Percentiles rank a stretch among this genome's conserved stretches.
phyloP scores from a whole-genome alignment of 2,888 invertebrate genomes.

The Biston betularia region DNA sequence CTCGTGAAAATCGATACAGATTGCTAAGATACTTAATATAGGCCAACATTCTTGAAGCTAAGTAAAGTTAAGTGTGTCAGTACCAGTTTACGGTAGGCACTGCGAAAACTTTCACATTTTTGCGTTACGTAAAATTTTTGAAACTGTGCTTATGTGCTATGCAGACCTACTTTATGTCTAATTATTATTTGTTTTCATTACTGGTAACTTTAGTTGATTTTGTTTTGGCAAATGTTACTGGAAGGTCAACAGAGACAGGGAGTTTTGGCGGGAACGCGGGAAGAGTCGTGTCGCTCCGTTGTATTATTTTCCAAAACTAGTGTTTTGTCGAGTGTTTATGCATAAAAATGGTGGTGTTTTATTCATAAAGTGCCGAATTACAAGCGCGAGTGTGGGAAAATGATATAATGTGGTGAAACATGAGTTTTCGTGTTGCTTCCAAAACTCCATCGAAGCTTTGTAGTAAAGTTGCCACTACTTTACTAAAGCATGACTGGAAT shows the following conservation, averaged over 20 bases:
- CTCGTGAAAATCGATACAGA: conserved; percentile 27
- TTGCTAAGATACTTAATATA: conserved; percentile 22
- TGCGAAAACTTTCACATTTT: conserved; percentile 39
- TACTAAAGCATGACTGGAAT: too few species aligned
- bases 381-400: too few species aligned
- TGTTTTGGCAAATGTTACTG: not conserved
- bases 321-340: too few species aligned
- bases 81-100: conserved; percentile 32
- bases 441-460: too few species aligned
- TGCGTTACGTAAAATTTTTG: conserved; percentile 33
- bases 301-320: too few species aligned
- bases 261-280: too few species aligned
- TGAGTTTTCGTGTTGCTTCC: too few species aligned
- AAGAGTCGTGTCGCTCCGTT: too few species aligned
- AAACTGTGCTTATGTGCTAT: conserved; percentile 23
- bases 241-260: not conserved
- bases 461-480: too few species aligned
- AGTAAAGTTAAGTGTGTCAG: conserved; percentile 31
- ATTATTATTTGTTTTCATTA: conserved; percentile 12
- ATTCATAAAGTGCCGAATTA: too few species aligned
- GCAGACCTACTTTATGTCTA: conserved; percentile 16
- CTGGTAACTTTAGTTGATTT: not conserved
- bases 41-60: conserved; percentile 25
- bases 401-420: too few species aligned
- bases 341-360: too few species aligned